These are phyloP conservation scores for Embiotoca jacksoni DNA, from an alignment of 2,113 vertebrate species.

Conservation along the genomic window DNA sequence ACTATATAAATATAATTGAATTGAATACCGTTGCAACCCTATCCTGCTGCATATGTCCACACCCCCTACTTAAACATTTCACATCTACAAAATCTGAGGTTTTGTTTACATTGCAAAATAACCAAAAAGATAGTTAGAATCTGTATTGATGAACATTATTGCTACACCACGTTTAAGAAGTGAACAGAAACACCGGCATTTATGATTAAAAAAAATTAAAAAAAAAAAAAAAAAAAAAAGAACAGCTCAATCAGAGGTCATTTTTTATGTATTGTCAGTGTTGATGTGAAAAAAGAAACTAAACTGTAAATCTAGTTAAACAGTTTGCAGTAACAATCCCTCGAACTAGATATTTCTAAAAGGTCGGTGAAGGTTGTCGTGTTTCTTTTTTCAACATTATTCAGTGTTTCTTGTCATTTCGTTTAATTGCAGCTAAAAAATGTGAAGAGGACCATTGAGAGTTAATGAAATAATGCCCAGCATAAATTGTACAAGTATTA, in stretches of 20 bases:
- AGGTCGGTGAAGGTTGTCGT: background rate
- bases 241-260: conserved; percentile 24
- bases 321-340: background rate
- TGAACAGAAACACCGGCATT: background rate
- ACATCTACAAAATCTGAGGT: background rate
- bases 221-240: background rate
- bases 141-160: background rate
- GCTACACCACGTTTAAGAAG: background rate
- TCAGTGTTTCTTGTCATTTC: conserved; percentile 10
- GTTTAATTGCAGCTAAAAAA: conserved; percentile 30
- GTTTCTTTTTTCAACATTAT: background rate
- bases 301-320: conserved; percentile 1
- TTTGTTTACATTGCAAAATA: conserved; percentile 2
- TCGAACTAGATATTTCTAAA: conserved; percentile 13
- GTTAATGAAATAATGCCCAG: background rate
- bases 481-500: background rate
- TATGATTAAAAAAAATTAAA: no score
- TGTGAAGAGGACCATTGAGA: conserved; percentile 50
- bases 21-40: no score
- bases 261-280: background rate
- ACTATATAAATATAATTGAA: no score
- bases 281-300: conserved; percentile 5
- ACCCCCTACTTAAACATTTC: no score
- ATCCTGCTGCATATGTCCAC: no score
- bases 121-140: conserved; percentile 11